Evolutionary conservation across 2,888 invertebrate species (phyloP), one percentile per base, ranked within the genome.

Genomic region (Saturnia japonica): DNA sequence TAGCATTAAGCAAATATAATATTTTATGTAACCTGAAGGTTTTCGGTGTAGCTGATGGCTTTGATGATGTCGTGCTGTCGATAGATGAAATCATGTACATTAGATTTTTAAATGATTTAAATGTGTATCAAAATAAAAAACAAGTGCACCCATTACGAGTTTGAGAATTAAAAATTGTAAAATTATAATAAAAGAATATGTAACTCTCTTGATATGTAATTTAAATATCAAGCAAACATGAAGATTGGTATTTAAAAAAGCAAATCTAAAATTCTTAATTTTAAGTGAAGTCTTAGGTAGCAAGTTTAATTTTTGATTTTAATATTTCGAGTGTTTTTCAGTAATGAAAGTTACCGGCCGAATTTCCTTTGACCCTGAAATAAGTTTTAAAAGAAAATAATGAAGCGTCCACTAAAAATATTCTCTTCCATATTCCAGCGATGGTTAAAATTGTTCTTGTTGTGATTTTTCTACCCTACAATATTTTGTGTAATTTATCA

Each of bases 1-100:
- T 68, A 72, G 76, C 79, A 64, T 51, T 34, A 67, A 69, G 68
- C 67, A 64, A 69, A 81, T 84, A 86, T 84, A 80, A 84, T 84
- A 86, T 80, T 78, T 77, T 75, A 80, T 87, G 80, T 90, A 91
- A 94, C 94, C 94, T 94, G 93, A 94, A 86, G 92, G 84, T 83
- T 94, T 94, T 93, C 94, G 88, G 91, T 94, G 94, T 90, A 93
- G 88, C 90, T 94, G 94, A 92, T 94, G 93, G 86, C 93, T 93
- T 92, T 90, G 93, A 86, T 93, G 92, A 88, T 87, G 93, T 83
- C 92, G 93, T 94, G 94, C 93, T 93, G 94, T 87, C 84, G 91
- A 85, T 92, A 91, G 84, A 91, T 92, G 91, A 88, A 93, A 92
- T 87, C 82, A 87, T 91, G 89, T 87, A 85, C 84, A 81, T 86